These are phyloP conservation scores for Dendrocincla fuliginosa DNA, from an alignment of 2,797 vertebrate species.

Conservation along the genomic window DNA sequence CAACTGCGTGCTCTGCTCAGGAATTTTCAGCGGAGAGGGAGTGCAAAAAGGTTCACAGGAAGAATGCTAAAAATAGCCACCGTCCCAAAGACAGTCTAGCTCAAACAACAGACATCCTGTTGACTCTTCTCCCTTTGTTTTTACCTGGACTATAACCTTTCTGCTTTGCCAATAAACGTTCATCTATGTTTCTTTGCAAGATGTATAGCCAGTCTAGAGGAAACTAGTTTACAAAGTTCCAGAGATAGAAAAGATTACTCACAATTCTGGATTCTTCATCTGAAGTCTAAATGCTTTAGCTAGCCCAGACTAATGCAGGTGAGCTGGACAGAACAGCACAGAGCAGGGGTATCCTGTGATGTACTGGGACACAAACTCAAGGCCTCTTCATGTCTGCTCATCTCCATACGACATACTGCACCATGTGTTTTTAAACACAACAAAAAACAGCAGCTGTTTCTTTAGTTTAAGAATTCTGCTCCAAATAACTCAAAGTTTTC, in stretches of 20 bases:
- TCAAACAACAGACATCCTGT: constrained; percentile 65
- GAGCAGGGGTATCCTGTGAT: background rate
- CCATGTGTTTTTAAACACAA: background rate
- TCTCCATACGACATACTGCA: background rate
- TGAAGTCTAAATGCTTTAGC: background rate
- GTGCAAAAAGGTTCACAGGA: constrained; percentile 61
- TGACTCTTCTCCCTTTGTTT: constrained; percentile 32
- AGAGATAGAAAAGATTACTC: background rate
- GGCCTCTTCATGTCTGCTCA: background rate
- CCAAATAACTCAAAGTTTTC: background rate
- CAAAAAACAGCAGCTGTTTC: background rate
- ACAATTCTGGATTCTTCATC: background rate
- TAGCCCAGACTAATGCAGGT: background rate
- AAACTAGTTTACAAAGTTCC: constrained; percentile 7
- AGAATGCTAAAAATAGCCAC: constrained; percentile 41
- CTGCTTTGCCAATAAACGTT: constrained; percentile 53
- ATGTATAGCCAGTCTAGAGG: background rate
- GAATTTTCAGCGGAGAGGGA: constrained; percentile 21
- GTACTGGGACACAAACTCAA: background rate
- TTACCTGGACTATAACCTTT: constrained; percentile 45
- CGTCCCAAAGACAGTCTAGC: background rate
- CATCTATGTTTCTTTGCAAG: background rate
- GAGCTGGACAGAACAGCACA: background rate
- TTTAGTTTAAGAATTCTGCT: background rate
- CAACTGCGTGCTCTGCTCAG: background rate